phyloP scores from a whole-genome alignment of 1,140 invertebrate genomes.

The Argopecten irradians region DNA sequence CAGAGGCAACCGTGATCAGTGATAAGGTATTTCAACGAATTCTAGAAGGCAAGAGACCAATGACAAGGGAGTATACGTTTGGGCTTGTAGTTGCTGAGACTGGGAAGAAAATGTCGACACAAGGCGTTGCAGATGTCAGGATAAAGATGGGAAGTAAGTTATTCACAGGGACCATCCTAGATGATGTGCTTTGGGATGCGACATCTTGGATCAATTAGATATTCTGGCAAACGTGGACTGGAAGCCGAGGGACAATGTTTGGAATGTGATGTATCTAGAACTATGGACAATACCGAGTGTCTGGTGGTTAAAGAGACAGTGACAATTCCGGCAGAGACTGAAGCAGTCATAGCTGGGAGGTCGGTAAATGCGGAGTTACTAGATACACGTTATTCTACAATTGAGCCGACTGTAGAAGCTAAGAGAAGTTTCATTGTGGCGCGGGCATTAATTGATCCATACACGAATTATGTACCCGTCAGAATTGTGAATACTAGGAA shows the following conservation, averaged over 20 bases:
- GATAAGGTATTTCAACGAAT: slow-evolving; percentile 30
- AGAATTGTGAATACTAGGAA: slow-evolving; percentile 8
- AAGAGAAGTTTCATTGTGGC: neutral
- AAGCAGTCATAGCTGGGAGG: slow-evolving; percentile 25
- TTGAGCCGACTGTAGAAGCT: slow-evolving; percentile 33
- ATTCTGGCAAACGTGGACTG: slow-evolving; percentile 27
- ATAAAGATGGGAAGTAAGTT: neutral
- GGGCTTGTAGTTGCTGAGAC: slow-evolving; percentile 39
- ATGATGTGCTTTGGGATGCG: slow-evolving; percentile 36
- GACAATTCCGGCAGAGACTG: slow-evolving; percentile 35
- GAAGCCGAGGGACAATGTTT: slow-evolving; percentile 32
- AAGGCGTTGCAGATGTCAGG: slow-evolving; percentile 25
- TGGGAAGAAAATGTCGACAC: slow-evolving; percentile 33
- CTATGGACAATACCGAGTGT: neutral
- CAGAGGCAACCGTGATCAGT: slow-evolving; percentile 28
- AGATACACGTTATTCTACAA: slow-evolving; percentile 28
- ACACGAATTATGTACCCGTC: neutral
- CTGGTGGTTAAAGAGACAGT: slow-evolving; percentile 26
- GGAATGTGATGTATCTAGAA: slow-evolving; percentile 25
- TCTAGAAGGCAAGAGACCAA: slow-evolving; percentile 24
- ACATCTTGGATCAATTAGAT: slow-evolving; percentile 40
- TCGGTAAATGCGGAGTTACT: slow-evolving; percentile 8
- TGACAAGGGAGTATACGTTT: neutral
- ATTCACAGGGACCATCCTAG: slow-evolving; percentile 18
- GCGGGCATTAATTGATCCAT: slow-evolving; percentile 14